Evolutionary conservation across 2,888 invertebrate genomes (phyloP).

Genomic region (Epirrhoe tristata): DNA sequence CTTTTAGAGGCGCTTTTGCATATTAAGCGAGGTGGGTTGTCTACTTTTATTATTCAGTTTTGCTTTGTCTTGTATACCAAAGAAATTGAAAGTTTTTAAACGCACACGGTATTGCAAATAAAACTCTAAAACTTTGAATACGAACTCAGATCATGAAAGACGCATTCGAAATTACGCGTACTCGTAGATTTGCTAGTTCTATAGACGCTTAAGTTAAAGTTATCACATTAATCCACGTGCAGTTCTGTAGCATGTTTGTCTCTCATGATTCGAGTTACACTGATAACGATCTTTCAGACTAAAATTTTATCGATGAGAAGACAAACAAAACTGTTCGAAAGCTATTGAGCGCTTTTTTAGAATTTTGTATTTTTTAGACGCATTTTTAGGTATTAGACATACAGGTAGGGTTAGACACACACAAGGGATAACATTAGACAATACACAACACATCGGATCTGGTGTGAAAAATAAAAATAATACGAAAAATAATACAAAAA

Average conservation of each 20-base stretch:
- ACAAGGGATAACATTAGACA: conserved; percentile 96
- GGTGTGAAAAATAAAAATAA: conserved; percentile 81
- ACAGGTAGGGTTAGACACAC: conserved; percentile 92
- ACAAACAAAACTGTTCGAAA: conserved; percentile 82
- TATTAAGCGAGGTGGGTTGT: conserved; percentile 86
- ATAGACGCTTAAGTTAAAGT: conserved; percentile 21
- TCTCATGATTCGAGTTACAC: conserved; percentile 76
- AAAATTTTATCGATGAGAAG: conserved; percentile 64
- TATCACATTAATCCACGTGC: conserved; percentile 31
- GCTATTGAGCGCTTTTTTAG: conserved; percentile 75
- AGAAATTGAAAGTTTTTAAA: conserved; percentile 55
- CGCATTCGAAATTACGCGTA: conserved; percentile 44
- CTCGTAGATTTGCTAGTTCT: conserved; percentile 11
- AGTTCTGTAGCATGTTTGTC: conserved; percentile 49
- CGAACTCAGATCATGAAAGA: conserved; percentile 77
- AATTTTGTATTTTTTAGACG: conserved; percentile 70
- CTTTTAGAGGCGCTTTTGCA: conserved; percentile 85
- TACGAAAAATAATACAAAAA: conserved; percentile 64
- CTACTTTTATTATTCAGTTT: conserved; percentile 83
- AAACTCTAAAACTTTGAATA: conserved; percentile 57
- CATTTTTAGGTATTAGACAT: conserved; percentile 78
- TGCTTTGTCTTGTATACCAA: conserved; percentile 80
- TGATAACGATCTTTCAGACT: conserved; percentile 58
- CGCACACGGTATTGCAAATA: conserved; percentile 62
- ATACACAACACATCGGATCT: conserved; percentile 91